Evolutionary conservation across 1,140 invertebrate genomes (phyloP), one percentile per base, ranked within the genome.

Genomic region (Oryzaephilus surinamensis): DNA sequence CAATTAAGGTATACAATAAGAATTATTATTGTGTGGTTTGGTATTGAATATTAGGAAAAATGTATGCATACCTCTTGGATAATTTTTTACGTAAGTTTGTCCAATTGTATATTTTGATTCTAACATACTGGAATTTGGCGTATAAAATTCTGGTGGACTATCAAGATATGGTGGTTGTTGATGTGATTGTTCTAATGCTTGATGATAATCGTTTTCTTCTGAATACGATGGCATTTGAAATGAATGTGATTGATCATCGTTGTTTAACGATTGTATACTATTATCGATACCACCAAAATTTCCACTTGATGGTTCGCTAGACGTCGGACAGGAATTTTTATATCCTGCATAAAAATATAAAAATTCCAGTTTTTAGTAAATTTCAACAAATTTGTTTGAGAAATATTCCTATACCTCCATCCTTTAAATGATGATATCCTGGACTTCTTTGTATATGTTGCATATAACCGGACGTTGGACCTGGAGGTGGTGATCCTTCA

Each of bases 131-230:
- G n/a, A n/a, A 32, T 67, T 70, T 30, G 76, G 74, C 47, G 73
- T 65, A 45, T 90, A 87, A 51, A 86, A 84, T 51, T 87, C 83
- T 27, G 79, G 77, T 50, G 76, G 79, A 48, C 69, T 72, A 35
- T 85, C 82, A 43, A 75, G 58, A 47, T 70, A 74, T 24, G 65
- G 54, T 24, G 65, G 54, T 35, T 67, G 59, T 50, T 73, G 70
- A 46, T 76, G 71, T 34, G 65, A 61, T 38, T 65, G 59, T 24
- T 78, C 70, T 15, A 81, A 53, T 41, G 72, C 74, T 46, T 83
- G 82, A 58, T 85, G 85, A 29, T 87, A 82, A 33, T 74, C 63
- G 14, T 76, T 73, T 19, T 80, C 77, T 52, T 73, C 76, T 6
- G 38, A 67, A 64, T 51, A 71, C 65, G 64, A 65, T 21, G 64